Evolutionary conservation across 2,113 vertebrate genomes (phyloP), one percentile per base, ranked within the genome.

Genomic region (Campylomormyrus numenius): DNA sequence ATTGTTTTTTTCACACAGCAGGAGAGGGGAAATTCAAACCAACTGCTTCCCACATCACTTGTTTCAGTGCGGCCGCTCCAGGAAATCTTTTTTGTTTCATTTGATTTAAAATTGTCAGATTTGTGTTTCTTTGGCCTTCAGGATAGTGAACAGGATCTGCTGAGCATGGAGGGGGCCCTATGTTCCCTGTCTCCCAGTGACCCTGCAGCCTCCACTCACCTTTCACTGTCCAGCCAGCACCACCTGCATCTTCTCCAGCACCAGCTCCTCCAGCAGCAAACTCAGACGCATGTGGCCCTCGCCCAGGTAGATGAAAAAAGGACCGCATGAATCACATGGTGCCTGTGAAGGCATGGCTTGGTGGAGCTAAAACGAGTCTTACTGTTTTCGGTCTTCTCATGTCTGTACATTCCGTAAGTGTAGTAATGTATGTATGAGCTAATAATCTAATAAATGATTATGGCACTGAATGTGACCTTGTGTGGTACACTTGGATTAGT

Each of bases 221-320:
- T 70, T 11, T 96, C 97, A 0, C 93, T 96, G 93, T 95, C 96
- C 3, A 95, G 96, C 7, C 96, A 96, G 91, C 96, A 96, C 90
- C 96, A 96, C 92, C 94, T 97, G 80, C 96, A 97, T 92, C 96
- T 97, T 24, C 96, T 97, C 7, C 96, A 97, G 93, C 96, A 97
- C 92, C 96, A 97, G 93, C 94, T 97, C 1, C 95, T 96, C 86
- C 96, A 97, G 94, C 97, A 98, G 70, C 96, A 97, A 94, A 96
- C 97, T 90, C 97, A 97, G 95, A 97, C 97, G 0, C 97, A 97
- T 93, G 97, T 97, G 94, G 97, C 96, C 0, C 96, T 97, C 10
- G 97, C 98, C 21, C 98, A 98, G 97, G 98, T 98, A 27, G 48
- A 42, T 45, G 42, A n/a, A 48, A 46, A 39, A 11, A 21, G 10